Conservation (phyloP, 2,797 vertebrate species). For the Gymnothorax reevesii region DNA sequence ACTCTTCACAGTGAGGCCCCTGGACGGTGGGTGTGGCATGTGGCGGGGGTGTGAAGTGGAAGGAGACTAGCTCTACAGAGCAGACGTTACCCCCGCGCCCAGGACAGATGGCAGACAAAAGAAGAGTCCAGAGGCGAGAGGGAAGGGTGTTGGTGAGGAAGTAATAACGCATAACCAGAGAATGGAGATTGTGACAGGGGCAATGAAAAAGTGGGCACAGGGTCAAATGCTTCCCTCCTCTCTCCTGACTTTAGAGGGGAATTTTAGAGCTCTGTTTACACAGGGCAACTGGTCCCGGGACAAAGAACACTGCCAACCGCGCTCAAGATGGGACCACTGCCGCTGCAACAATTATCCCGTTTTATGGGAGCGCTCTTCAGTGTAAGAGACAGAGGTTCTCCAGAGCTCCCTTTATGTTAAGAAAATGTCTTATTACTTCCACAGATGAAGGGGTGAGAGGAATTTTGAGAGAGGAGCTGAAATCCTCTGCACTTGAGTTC, state of each 20-base stretch:
- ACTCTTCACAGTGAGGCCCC: not conserved
- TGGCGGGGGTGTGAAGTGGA: not conserved
- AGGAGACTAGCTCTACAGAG: not conserved
- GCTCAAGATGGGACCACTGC: not conserved
- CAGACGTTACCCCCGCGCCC: not conserved
- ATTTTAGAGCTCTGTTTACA: not conserved
- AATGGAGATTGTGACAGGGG: not conserved
- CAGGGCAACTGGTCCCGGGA: not conserved
- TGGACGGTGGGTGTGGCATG: no score
- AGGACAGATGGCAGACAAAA: constrained; percentile 1
- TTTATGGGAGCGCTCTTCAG: not conserved
- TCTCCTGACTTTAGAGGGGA: not conserved
- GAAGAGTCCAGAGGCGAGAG: not conserved
- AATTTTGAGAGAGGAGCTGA: not conserved
- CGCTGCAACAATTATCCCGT: not conserved
- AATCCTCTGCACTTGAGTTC: not conserved
- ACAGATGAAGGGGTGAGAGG: not conserved
- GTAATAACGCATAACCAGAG: not conserved
- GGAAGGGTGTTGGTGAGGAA: not conserved
- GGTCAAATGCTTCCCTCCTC: not conserved
- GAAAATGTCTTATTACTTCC: not conserved
- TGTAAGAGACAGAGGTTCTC: not conserved
- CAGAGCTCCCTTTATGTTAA: not conserved
- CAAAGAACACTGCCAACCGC: not conserved
- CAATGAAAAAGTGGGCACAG: not conserved